Evolutionary conservation across 2,797 vertebrate genomes (phyloP).

Genomic region (Rhinogobio ventralis): DNA sequence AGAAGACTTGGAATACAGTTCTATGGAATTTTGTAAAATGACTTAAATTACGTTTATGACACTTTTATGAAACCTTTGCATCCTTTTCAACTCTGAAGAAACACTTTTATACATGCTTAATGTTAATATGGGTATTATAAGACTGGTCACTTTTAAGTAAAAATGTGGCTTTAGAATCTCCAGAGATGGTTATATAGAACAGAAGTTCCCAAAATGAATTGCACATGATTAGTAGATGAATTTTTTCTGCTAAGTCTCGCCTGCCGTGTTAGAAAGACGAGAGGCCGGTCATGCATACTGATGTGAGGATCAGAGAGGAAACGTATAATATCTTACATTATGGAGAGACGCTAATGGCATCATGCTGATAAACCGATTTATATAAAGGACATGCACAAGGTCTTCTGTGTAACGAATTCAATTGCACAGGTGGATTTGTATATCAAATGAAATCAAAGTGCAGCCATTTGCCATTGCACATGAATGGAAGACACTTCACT

Average conservation of each 20-base stretch:
- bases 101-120: background rate
- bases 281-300: constrained; percentile 30
- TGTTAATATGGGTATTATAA: background rate
- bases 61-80: background rate
- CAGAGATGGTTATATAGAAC: background rate
- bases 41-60: background rate
- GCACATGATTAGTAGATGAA: constrained; percentile 54
- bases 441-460: constrained; percentile 42
- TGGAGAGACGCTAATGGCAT: constrained; percentile 27
- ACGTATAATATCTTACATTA: constrained; percentile 34
- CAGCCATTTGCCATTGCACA: background rate
- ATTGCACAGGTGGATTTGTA: constrained; percentile 44
- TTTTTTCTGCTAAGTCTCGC: constrained; percentile 37
- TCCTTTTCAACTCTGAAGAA: background rate
- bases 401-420: constrained; percentile 38
- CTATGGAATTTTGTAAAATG: background rate
- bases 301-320: constrained; percentile 49
- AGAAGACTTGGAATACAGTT: no score
- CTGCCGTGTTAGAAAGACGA: constrained; percentile 22
- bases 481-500: constrained; percentile 25
- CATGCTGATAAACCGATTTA: constrained; percentile 42
- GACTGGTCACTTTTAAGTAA: background rate
- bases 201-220: constrained; percentile 36
- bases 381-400: constrained; percentile 43
- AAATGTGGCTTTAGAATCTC: constrained; percentile 25